A percentile compares a stretch with the other conserved stretches of the same genome.
These are phyloP conservation scores for Drosophila bocki DNA, from an alignment of 1,140 invertebrate genomes.

Conservation along the genomic window DNA sequence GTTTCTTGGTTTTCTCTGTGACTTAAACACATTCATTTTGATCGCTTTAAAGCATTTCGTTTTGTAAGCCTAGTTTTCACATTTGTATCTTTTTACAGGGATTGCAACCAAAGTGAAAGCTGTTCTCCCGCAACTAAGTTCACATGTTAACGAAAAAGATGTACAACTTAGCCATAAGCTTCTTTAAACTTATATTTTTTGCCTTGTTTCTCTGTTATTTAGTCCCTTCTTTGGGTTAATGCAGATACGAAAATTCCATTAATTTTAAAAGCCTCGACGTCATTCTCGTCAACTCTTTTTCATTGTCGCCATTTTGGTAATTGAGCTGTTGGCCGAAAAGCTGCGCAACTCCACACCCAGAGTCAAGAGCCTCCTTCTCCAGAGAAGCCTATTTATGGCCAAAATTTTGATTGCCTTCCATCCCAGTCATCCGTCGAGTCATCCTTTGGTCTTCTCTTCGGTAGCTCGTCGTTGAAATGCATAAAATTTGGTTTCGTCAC, in stretches of 20 bases:
- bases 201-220: background rate
- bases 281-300: slow-evolving; percentile 23
- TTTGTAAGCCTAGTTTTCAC: slow-evolving; percentile 17
- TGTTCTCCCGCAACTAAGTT: slow-evolving; percentile 12
- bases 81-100: background rate
- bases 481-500: slow-evolving; percentile 71
- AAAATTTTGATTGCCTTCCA: slow-evolving; percentile 69
- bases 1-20: slow-evolving; percentile 45
- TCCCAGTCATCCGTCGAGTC: slow-evolving; percentile 31
- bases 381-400: slow-evolving; percentile 67
- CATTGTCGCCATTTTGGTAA: slow-evolving; percentile 72
- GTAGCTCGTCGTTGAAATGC: slow-evolving; percentile 56
- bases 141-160: slow-evolving; percentile 22
- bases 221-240: slow-evolving; percentile 24
- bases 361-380: slow-evolving; percentile 4
- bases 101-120: slow-evolving; percentile 42
- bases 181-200: background rate
- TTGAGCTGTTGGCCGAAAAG: slow-evolving; percentile 63
- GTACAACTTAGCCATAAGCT: background rate
- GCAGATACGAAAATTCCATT: slow-evolving; percentile 41
- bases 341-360: slow-evolving; percentile 5
- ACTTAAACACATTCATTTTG: slow-evolving; percentile 50
- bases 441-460: slow-evolving; percentile 14
- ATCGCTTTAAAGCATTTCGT: slow-evolving; percentile 61
- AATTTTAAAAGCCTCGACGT: slow-evolving; percentile 40